Conservation (phyloP, 2,113 vertebrate genomes). For the Nibea albiflora region DNA sequence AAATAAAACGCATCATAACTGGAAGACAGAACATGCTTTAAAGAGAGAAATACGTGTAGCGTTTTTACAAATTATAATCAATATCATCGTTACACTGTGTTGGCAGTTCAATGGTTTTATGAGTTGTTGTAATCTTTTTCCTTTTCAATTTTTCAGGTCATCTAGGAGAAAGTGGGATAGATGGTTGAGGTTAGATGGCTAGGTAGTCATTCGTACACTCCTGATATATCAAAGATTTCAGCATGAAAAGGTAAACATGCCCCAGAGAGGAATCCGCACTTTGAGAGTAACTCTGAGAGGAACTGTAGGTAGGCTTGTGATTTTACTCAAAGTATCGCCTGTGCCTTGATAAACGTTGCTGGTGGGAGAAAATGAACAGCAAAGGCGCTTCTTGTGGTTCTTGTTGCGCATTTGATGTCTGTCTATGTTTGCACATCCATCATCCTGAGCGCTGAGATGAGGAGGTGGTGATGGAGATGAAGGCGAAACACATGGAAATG, state of each 20-base stretch:
- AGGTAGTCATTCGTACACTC: constrained; percentile 26
- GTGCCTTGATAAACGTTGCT: constrained; percentile 66
- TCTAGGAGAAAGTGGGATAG: constrained; percentile 12
- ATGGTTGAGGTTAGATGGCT: constrained; percentile 38
- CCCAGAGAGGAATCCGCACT: constrained; percentile 38
- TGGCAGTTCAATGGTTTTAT: constrained; percentile 52
- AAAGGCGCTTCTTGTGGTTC: constrained; percentile 86
- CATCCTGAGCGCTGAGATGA: constrained; percentile 80
- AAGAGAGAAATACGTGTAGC: constrained; percentile 54
- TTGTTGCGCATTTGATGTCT: constrained; percentile 59
- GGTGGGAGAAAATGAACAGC: constrained; percentile 81
- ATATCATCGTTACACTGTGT: constrained; percentile 28
- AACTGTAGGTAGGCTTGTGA: constrained; percentile 38
- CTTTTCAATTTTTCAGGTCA: constrained; percentile 18
- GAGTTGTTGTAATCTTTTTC: constrained; percentile 5
- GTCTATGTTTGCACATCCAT: constrained; percentile 44
- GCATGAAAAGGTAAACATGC: constrained; percentile 28
- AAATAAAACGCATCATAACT: constrained; percentile 36
- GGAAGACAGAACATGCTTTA: constrained; percentile 75
- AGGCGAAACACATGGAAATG: constrained; percentile 75
- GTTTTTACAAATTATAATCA: constrained; percentile 38
- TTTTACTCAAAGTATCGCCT: constrained; percentile 23
- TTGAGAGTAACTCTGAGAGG: constrained; percentile 7
- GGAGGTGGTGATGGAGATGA: constrained; percentile 78
- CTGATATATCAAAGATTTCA: constrained; percentile 19